Conservation (phyloP, 2,888 invertebrate genomes). For the Microdon myrmicae region DNA sequence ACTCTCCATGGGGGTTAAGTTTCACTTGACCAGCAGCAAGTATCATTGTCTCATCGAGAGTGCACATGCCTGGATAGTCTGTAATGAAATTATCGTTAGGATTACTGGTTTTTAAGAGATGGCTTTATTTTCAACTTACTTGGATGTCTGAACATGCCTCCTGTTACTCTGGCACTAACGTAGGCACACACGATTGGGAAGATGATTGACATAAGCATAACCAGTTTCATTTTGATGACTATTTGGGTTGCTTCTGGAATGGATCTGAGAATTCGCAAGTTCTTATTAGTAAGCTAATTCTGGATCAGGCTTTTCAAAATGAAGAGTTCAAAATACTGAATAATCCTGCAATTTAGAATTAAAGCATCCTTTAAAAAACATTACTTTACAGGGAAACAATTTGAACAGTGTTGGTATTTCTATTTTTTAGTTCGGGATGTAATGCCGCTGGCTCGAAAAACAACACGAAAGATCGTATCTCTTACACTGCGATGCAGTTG, state of each 20-base stretch:
- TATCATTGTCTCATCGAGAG: constrained; percentile 29
- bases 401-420: too few species aligned
- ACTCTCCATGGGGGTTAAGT: constrained; percentile 28
- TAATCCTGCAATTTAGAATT: too few species aligned
- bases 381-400: too few species aligned
- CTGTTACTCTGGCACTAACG: constrained; percentile 17
- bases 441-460: too few species aligned
- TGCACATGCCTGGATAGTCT: constrained; percentile 42
- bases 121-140: constrained; percentile 8
- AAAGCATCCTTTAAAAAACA: too few species aligned
- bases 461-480: too few species aligned
- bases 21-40: constrained; percentile 19
- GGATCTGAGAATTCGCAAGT: too few species aligned
- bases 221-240: constrained; percentile 30
- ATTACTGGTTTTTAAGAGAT: not conserved
- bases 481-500: too few species aligned
- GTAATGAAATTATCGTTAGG: not conserved
- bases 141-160: constrained; percentile 37
- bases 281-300: too few species aligned
- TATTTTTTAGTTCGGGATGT: too few species aligned
- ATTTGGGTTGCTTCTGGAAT: not conserved
- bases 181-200: constrained; percentile 9
- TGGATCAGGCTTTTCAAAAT: too few species aligned
- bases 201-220: constrained; percentile 15
- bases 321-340: too few species aligned